Evolutionary conservation across 2,113 vertebrate genomes (phyloP), one percentile per base, ranked within the genome.

Genomic region (Catharus minimus): DNA sequence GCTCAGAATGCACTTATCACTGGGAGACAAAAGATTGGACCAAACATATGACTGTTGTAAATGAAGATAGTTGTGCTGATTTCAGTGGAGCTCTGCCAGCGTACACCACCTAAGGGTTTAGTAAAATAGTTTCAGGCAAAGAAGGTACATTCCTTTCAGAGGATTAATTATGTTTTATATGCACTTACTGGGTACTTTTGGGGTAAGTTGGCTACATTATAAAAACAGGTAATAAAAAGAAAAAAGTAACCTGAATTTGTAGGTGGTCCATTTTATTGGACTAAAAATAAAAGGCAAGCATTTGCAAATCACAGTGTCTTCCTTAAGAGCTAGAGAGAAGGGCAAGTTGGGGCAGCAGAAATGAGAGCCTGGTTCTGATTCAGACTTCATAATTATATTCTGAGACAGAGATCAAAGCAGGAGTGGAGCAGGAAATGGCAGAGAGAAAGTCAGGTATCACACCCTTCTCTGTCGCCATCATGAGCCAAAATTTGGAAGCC

Each of bases 191-290:
- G 38, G 77, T 90, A 86, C 53, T 91, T 91, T 71, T 27, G 32
- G 81, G 32, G 49, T 89, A 88, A 92, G 72, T 49, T 96, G 83
- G 89, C 82, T 93, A 47, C 74, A 64, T 89, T 85, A 93, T 62
- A 82, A 92, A 94, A 94, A 87, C 20, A 67, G 41, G 39, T 92
- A 92, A 91, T 95, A 80, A 94, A 91, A 94, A 78, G 71, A 87
- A 95, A 88, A 90, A 88, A 82, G 85, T 36, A 91, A 62, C 21
- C 33, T 71, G 80, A 84, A 90, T 52, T 93, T 92, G 89, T 93
- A 94, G 91, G 95, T 96, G 95, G 92, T 96, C 94, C 38, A 28
- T 78, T 96, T 94, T 89, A 90, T 85, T 93, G 74, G 75, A 84
- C 71, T 89, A 80, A 90, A 94, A 94, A 94, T 85, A 89, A 87